phyloP scores from a whole-genome alignment of 2,888 invertebrate species.

The Habrosyne pyritoides region DNA sequence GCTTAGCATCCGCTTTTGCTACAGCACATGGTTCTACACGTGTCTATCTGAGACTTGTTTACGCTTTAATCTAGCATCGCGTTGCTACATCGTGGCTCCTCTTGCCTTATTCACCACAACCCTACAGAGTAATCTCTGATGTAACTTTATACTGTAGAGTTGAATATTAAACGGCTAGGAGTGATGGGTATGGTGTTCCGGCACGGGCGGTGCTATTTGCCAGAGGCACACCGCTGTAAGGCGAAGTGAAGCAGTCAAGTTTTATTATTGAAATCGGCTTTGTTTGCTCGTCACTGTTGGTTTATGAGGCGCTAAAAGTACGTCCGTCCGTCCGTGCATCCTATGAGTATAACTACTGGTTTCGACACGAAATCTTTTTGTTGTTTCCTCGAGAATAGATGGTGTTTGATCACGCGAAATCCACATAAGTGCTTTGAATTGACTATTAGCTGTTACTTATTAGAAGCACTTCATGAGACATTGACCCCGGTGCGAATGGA shows the following conservation, averaged over 20 bases:
- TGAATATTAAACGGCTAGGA: slow-evolving; percentile 6
- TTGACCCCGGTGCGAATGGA: background rate
- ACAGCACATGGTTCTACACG: slow-evolving; percentile 33
- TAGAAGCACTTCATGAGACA: background rate
- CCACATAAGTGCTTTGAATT: background rate
- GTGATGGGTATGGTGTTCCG: background rate
- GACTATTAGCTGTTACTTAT: background rate
- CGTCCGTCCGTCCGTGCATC: slow-evolving; percentile 6
- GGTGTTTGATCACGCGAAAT: background rate
- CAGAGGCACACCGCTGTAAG: slow-evolving; percentile 39
- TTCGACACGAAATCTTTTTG: slow-evolving; percentile 4
- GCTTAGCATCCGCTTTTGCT: slow-evolving; percentile 18
- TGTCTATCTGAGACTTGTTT: slow-evolving; percentile 48
- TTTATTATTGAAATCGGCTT: slow-evolving; percentile 7
- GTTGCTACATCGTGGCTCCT: slow-evolving; percentile 29
- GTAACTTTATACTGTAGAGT: background rate
- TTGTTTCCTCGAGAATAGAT: background rate
- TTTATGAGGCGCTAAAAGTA: slow-evolving; percentile 13
- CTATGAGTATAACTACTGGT: slow-evolving; percentile 2
- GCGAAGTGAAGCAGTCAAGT: slow-evolving; percentile 40
- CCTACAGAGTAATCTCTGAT: background rate
- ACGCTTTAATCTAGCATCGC: slow-evolving; percentile 49
- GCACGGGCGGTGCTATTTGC: slow-evolving; percentile 24
- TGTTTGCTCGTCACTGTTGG: slow-evolving; percentile 7
- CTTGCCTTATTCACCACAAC: slow-evolving; percentile 10